Base-by-base conservation (phyloP, 2,113 vertebrate species). In the Melanostigma gelatinosum region DNA sequence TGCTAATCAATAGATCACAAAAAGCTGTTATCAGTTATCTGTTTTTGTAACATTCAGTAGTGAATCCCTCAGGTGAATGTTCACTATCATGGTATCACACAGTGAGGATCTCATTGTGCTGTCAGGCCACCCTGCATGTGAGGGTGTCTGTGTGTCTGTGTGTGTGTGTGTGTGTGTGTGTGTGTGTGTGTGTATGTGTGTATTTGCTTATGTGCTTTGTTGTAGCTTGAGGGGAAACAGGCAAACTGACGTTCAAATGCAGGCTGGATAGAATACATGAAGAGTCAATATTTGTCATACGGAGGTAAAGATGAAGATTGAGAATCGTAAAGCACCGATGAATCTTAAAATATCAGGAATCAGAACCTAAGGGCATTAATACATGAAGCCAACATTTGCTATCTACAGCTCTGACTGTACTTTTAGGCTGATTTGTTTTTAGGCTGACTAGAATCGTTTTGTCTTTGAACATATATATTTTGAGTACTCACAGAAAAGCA, bases 201-300 rank as follows among this genome's bases (percentile, higher is more conserved):
- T 44, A 24, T 52, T 10, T 75, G 58, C 9, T n/a, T 24, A 16
- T 84, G 75, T 67, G 32, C 72, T 85, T 83, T 81, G 71, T 58
- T 62, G 76, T 72, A 50, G 85, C 79, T 74, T 74, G 38, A 85
- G 79, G 84, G 80, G 69, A 83, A 85, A 83, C 72, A 79, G 77
- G 54, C 85, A 61, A 76, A 81, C 52, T 71, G 72, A 70, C 12
- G 40, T 62, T 80, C 24, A 69, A 32, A 63, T 62, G 67, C 70
- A 65, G 54, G 55, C 40, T 71, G 72, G 61, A 66, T 36, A 78
- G 79, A 84, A 79, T 83, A 72, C 79, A 90, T 74, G 70, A 80
- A 72, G 62, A 73, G 80, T 88, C 79, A 72, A 67, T 84, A 84
- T 88, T 86, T 82, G 66, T 71, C 77, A 75, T n/a, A 46, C 71